Evolutionary conservation across 1,140 invertebrate genomes (phyloP), one percentile per base, ranked within the genome.

Genomic region (Cydia pomonella): DNA sequence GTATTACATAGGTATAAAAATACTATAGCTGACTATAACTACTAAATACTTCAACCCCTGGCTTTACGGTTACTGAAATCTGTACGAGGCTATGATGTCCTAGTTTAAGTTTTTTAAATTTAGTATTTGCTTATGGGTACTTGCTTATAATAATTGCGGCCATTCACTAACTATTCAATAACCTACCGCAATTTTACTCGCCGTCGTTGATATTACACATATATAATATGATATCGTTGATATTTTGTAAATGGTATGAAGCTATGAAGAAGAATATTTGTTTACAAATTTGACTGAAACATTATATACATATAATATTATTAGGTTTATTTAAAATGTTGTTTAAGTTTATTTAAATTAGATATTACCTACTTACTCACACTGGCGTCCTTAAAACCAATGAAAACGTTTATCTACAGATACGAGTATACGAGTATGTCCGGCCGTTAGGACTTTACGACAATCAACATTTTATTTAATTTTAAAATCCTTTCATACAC

Each of bases 151-250:
- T 69, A 69, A 69, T 64, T 38, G 33, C 16, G n/a, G 64, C 10
- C 64, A 18, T 33, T n/a, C 25, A 21, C 64, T 41, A 38, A 7
- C 53, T 59, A 59, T 38, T 69, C 64, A 69, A 69, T 38, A 69
- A 38, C 64, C 64, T 69, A 69, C 64, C 64, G n/a, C 64, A 69
- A 69, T 69, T 69, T 66, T 59, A n/a, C 53, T 23, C 9, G 53
- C 53, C 53, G 53, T 59, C 21, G 53, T 23, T 59, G 21, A 59
- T 59, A 10, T 38, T 5, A 29, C 6, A 29, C 3, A n/a, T n/a
- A 38, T 38, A 38, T 38, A 38, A 38, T 38, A 38, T 33, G 29
- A 33, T 38, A 38, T 38, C 33, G 33, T 10, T 38, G 33, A 38
- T 38, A 38, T 38, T 10, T 38, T 38, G 16, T 47, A 47, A n/a